phyloP scores from a whole-genome alignment of 2,797 vertebrate genomes.

The Smutsia gigantea region DNA sequence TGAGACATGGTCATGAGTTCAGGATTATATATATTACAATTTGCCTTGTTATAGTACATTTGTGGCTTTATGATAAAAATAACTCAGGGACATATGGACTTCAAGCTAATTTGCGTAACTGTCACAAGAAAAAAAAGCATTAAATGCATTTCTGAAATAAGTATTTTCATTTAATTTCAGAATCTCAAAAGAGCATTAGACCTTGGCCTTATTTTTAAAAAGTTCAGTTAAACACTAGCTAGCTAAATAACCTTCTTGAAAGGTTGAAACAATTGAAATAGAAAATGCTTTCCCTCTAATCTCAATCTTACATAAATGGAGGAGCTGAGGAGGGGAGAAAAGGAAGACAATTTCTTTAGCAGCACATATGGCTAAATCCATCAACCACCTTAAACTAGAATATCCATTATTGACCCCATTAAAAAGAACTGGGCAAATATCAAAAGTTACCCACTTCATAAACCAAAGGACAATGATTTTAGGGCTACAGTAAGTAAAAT shows the following conservation, averaged over 20 bases:
- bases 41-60: slow-evolving; percentile 96
- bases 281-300: slow-evolving; percentile 81
- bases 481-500: slow-evolving; percentile 83
- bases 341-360: slow-evolving; percentile 82
- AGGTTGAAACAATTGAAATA: slow-evolving; percentile 76
- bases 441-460: slow-evolving; percentile 79
- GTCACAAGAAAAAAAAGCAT: slow-evolving; percentile 92
- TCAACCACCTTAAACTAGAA: slow-evolving; percentile 81
- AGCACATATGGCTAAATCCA: slow-evolving; percentile 84
- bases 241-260: slow-evolving; percentile 80
- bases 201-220: slow-evolving; percentile 81
- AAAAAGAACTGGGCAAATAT: slow-evolving; percentile 80
- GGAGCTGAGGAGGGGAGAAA: slow-evolving; percentile 57
- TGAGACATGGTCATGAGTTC: slow-evolving; percentile 94
- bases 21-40: slow-evolving; percentile 96
- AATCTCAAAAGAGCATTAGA: slow-evolving; percentile 86
- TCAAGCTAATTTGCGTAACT: slow-evolving; percentile 90
- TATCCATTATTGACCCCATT: slow-evolving; percentile 76
- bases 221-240: slow-evolving; percentile 80
- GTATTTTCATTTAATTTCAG: slow-evolving; percentile 86
- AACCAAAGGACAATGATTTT: slow-evolving; percentile 80
- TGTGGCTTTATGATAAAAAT: slow-evolving; percentile 92
- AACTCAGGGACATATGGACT: slow-evolving; percentile 90
- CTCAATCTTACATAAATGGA: slow-evolving; percentile 76
- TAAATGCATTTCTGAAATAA: slow-evolving; percentile 88